Evolutionary conservation across 1,140 invertebrate species (phyloP).

Genomic region (Vanessa tameamea): DNA sequence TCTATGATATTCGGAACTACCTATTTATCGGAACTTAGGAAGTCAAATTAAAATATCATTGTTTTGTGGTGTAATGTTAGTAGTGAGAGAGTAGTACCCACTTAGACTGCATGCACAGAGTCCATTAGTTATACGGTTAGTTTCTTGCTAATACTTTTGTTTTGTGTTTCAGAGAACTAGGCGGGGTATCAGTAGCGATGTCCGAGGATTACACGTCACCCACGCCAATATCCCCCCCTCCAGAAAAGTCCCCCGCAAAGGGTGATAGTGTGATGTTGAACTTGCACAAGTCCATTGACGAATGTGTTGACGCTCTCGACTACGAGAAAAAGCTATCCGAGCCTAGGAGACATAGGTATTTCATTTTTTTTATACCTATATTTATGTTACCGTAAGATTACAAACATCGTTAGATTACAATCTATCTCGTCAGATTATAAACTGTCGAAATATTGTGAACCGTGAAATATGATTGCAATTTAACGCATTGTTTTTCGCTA

Average conservation of each 20-base stretch:
- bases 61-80: no score
- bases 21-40: no score
- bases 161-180: slow-evolving; percentile 51
- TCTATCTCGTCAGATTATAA: no score
- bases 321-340: slow-evolving; percentile 53
- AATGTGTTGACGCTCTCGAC: slow-evolving; percentile 55
- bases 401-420: no score
- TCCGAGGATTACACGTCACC: slow-evolving; percentile 56
- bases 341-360: slow-evolving; percentile 55
- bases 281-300: slow-evolving; percentile 54
- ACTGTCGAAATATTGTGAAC: no score
- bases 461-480: no score
- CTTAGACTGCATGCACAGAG: no score
- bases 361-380: neutral
- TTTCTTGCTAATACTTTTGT: neutral
- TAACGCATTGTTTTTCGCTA: no score
- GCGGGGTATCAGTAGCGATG: slow-evolving; percentile 52
- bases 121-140: neutral
- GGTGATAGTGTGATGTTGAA: slow-evolving; percentile 54
- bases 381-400: no score
- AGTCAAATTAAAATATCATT: no score
- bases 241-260: slow-evolving; percentile 33
- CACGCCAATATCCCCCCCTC: slow-evolving; percentile 27
- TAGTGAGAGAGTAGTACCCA: neutral
- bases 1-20: no score